Percentiles rank a stretch among this genome's conserved stretches.
Evolutionary conservation across 2,797 vertebrate genomes (phyloP).

Genomic region (Sparidentex hasta): DNA sequence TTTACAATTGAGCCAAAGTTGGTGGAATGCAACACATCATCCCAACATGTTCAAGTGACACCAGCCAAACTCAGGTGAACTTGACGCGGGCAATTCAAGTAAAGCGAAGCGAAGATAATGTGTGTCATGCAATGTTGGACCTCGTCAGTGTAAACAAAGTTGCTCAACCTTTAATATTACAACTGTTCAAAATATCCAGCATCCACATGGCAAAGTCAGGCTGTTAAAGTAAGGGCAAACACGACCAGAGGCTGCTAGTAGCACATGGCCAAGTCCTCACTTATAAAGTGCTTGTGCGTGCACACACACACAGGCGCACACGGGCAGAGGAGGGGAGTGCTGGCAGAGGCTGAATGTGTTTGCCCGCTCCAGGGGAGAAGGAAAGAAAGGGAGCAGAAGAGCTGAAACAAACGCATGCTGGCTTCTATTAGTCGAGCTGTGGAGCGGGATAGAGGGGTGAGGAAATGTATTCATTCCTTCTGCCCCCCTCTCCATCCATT

Average conservation of each 20-base stretch:
- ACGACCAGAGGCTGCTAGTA: slow-evolving; percentile 66
- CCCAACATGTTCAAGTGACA: slow-evolving; percentile 54
- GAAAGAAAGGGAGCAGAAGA: slow-evolving; percentile 80
- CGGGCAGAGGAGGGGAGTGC: slow-evolving; percentile 58
- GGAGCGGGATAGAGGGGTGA: slow-evolving; percentile 75
- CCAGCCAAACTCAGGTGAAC: slow-evolving; percentile 54
- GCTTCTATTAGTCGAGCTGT: slow-evolving; percentile 85
- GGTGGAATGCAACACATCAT: slow-evolving; percentile 70
- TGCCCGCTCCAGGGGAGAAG: slow-evolving; percentile 75
- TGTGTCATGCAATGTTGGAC: slow-evolving; percentile 47
- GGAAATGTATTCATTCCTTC: slow-evolving; percentile 75
- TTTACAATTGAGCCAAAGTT: slow-evolving; percentile 42
- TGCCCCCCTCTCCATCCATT: slow-evolving; percentile 31
- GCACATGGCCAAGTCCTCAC: slow-evolving; percentile 75
- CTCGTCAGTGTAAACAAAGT: slow-evolving; percentile 61
- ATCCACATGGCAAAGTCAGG: slow-evolving; percentile 49
- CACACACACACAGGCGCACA: slow-evolving; percentile 44
- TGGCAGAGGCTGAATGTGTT: slow-evolving; percentile 81
- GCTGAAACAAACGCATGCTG: slow-evolving; percentile 85
- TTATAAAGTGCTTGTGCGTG: slow-evolving; percentile 44
- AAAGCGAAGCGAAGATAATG: slow-evolving; percentile 51
- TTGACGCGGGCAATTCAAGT: slow-evolving; percentile 40
- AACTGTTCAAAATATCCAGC: slow-evolving; percentile 39
- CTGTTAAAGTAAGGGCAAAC: slow-evolving; percentile 64
- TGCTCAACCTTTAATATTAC: slow-evolving; percentile 46